Evolutionary conservation across 1,140 invertebrate genomes (phyloP).

Genomic region (Paraescarpia echinospica): DNA sequence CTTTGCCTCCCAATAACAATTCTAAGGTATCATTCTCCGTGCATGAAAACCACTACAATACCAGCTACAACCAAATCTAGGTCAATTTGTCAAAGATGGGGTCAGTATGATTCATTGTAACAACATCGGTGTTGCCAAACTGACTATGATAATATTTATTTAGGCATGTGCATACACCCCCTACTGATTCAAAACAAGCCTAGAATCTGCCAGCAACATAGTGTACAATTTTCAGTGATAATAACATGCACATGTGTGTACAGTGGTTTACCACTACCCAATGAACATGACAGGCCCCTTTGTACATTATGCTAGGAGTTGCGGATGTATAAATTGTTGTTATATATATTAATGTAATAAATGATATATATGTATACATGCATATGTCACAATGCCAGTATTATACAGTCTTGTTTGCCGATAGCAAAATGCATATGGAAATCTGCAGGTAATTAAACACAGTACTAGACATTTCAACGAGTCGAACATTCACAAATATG

Average conservation of each 20-base stretch:
- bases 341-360: not conserved
- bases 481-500: not conserved
- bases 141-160: not conserved
- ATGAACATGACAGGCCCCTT: not conserved
- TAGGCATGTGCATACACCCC: not conserved
- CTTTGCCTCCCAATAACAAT: not conserved
- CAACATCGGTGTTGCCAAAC: not conserved
- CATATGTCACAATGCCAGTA: slow-evolving; percentile 5
- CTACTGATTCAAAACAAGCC: not conserved
- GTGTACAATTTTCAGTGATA: not conserved
- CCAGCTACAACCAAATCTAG: not conserved
- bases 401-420: not conserved
- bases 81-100: not conserved
- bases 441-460: not conserved
- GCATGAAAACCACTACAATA: not conserved
- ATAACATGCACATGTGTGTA: not conserved
- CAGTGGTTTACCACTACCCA: not conserved
- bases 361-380: not conserved
- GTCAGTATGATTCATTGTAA: not conserved
- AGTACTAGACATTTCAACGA: not conserved
- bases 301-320: not conserved
- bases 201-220: not conserved
- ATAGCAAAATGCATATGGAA: slow-evolving; percentile 6
- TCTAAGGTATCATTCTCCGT: not conserved
- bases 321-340: not conserved